Evolutionary conservation across 2,888 invertebrate genomes (phyloP).

Genomic region (Aethes cnicana): DNA sequence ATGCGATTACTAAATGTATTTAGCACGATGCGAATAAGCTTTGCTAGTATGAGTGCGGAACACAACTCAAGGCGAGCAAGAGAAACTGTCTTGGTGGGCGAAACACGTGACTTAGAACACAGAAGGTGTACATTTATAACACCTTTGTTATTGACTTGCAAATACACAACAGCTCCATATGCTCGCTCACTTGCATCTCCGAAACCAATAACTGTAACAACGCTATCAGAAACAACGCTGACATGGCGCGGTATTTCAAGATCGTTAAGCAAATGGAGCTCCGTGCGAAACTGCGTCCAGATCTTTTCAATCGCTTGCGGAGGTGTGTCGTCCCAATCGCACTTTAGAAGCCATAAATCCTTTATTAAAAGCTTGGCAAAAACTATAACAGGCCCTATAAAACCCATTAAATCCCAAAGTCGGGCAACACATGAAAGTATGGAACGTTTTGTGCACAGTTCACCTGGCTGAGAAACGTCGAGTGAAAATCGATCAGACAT

Average conservation of each 20-base stretch:
- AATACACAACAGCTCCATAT: slow-evolving; percentile 6
- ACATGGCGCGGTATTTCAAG: slow-evolving; percentile 7
- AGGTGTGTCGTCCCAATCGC: slow-evolving; percentile 12
- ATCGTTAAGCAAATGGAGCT: background rate
- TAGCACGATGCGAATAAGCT: slow-evolving; percentile 9
- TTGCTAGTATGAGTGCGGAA: slow-evolving; percentile 1
- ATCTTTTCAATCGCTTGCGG: background rate
- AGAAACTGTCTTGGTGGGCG: slow-evolving; percentile 12
- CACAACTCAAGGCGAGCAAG: slow-evolving; percentile 17
- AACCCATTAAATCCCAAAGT: slow-evolving; percentile 11
- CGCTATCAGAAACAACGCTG: background rate
- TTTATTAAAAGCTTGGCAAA: slow-evolving; percentile 20
- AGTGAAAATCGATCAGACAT: background rate
- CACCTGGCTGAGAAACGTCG: background rate
- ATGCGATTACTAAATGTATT: slow-evolving; percentile 1
- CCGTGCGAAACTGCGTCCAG: background rate
- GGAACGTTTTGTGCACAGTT: slow-evolving; percentile 6
- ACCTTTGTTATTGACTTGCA: background rate
- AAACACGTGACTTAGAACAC: slow-evolving; percentile 16
- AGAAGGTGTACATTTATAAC: background rate
- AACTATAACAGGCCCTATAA: background rate
- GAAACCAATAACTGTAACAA: slow-evolving; percentile 2
- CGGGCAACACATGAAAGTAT: slow-evolving; percentile 19
- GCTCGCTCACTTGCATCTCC: slow-evolving; percentile 22
- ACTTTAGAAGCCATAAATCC: slow-evolving; percentile 6